Percentiles rank a stretch among this genome's conserved stretches.
Evolutionary conservation across 2,888 invertebrate species (phyloP).

Genomic region (Nudaria mundana): DNA sequence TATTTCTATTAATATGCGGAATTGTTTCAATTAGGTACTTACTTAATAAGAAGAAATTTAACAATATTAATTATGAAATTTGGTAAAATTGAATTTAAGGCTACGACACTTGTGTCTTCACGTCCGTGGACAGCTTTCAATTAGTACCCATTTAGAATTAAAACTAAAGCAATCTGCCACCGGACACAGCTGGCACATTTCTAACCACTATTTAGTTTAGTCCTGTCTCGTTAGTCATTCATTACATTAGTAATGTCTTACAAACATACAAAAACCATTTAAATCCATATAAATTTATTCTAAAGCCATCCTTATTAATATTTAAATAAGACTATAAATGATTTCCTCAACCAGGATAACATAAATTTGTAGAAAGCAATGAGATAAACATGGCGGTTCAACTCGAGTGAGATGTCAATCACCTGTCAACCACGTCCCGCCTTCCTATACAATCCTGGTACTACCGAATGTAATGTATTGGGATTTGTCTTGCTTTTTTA

Average conservation of each 20-base stretch:
- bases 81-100: too few relatives aligned
- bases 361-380: constrained; percentile 48
- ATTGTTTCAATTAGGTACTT: too few relatives aligned
- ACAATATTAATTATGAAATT: too few relatives aligned
- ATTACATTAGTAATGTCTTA: constrained; percentile 72
- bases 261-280: constrained; percentile 32
- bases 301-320: constrained; percentile 29
- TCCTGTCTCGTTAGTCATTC: constrained; percentile 78
- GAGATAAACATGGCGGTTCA: constrained; percentile 73
- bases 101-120: constrained; percentile 41
- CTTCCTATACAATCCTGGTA: constrained; percentile 71
- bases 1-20: too few relatives aligned
- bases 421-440: constrained; percentile 74
- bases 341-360: constrained; percentile 17
- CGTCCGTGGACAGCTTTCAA: constrained; percentile 65
- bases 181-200: constrained; percentile 77
- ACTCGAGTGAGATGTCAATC: constrained; percentile 79
- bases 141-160: constrained; percentile 77
- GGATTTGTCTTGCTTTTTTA: constrained; percentile 46
- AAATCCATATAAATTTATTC: constrained; percentile 4
- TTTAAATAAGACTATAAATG: constrained; percentile 10
- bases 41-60: too few relatives aligned
- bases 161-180: constrained; percentile 68
- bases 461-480: constrained; percentile 58
- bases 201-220: constrained; percentile 76